Evolutionary conservation across 2,113 vertebrate genomes (phyloP), one percentile per base, ranked within the genome.

Genomic region (Lophochroa leadbeateri): DNA sequence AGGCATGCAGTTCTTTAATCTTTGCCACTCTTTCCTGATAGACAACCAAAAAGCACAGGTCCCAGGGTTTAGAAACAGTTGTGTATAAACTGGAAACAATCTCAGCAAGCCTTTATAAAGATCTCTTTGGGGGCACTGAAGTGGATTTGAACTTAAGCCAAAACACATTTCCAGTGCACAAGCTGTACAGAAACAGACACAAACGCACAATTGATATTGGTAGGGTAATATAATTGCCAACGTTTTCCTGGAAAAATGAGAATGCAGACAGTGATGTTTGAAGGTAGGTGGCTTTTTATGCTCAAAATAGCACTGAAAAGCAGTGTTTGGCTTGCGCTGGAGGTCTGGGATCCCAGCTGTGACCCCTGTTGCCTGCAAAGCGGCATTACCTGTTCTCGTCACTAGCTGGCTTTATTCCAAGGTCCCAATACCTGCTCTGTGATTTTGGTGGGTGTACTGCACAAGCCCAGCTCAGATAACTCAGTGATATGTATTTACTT

Each of bases 71-170:
- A 95, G 90, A 92, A 96, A 91, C 82, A 89, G 76, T 97, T 97
- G 89, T 86, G 65, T 88, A 92, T 90, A 97, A 94, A 94, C 91
- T 94, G 84, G 83, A 97, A 98, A 96, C 94, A 97, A 95, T 95
- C 91, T 97, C 84, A 88, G 94, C 76, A 89, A 93, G 90, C 41
- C 86, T 97, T 97, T 97, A 93, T 76, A 97, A 94, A 96, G 86
- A 93, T 83, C 94, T 97, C 94, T 97, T 97, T 97, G 94, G 95
- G 93, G 93, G 94, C 93, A 95, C 94, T 90, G 95, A 96, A 88
- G 86, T 97, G 91, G 91, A 94, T 97, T 97, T 97, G 97, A 98
- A 94, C 79, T 88, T 71, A 92, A 97, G 94, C 96, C 96, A 97
- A 96, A 94, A 97, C 86, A 94, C 93, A 96, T 96, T 97, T 97